phyloP scores from a whole-genome alignment of 1,140 invertebrate species.

The Aphelinus certus region DNA sequence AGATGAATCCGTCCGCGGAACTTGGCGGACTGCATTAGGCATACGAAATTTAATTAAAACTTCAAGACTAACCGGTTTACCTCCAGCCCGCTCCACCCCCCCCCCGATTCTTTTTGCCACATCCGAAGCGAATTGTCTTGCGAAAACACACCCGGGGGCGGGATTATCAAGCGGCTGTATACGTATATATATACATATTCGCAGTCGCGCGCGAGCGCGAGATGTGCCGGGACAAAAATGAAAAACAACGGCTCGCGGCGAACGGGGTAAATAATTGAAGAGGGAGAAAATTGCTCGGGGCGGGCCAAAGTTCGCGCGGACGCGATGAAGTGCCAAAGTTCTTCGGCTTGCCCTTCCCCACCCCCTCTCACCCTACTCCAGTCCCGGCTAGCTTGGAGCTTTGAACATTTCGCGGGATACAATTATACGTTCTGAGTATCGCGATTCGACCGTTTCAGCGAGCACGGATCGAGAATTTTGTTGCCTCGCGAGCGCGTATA shows the following conservation, averaged over 20 bases:
- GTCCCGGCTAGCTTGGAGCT: too few relatives aligned
- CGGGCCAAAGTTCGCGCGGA: constrained; percentile 2
- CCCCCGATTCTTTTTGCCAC: constrained; percentile 6
- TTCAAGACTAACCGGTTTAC: constrained; percentile 7
- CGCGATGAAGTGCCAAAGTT: neutral
- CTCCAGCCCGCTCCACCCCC: too few relatives aligned
- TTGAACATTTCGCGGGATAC: too few relatives aligned
- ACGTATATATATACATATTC: too few relatives aligned
- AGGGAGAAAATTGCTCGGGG: constrained; percentile 9
- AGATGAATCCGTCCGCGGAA: constrained; percentile 17
- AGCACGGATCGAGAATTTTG: too few relatives aligned
- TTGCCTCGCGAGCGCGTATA: too few relatives aligned
- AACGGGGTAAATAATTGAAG: constrained; percentile 16
- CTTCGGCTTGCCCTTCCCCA: too few relatives aligned
- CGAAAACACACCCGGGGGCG: neutral
- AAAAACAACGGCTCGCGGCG: constrained; percentile 1
- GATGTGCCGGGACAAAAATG: neutral
- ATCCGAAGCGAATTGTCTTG: neutral
- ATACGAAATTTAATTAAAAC: constrained; percentile 36
- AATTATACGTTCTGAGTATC: too few relatives aligned
- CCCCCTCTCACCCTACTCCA: too few relatives aligned
- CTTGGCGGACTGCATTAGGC: constrained; percentile 8
- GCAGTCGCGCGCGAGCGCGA: neutral
- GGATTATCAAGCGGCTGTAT: neutral
- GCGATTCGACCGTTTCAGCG: too few relatives aligned